Base-by-base conservation (phyloP, 2,797 vertebrate genomes). In the Diplodus puntazzo region DNA sequence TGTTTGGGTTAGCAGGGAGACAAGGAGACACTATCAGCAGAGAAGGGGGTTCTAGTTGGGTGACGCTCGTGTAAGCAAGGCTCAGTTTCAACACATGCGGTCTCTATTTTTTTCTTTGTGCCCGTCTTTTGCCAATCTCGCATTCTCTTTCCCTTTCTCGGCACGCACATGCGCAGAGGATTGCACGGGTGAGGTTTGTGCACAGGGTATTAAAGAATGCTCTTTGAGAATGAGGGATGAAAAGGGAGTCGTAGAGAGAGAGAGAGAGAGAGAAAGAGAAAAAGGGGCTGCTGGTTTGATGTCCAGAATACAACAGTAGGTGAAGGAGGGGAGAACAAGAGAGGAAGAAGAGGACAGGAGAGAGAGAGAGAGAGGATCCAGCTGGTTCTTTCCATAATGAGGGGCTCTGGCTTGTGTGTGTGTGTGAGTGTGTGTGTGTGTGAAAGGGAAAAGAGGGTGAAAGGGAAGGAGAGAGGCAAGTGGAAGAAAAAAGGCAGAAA, bases 351-450 rank as follows among this genome's bases (percentile, higher is more conserved):
- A 82, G 78, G 70, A 60, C 69, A 64, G 73, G 61, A 81, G 48
- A 65, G 48, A 65, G 68, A 78, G 76, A 81, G 48, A 65, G 63
- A 74, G 68, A 78, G 76, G 79, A 81, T 84, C 82, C 91, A 89
- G 92, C 88, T 92, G 89, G 62, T 87, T 91, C 73, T 69, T 79
- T 86, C 89, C 80, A 86, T 91, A 92, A 92, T 88, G 82, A 92
- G 86, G 69, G 73, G 73, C 63, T 73, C 77, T 69, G 6, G 45
- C 75, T 84, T 87, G 57, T 71, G 80, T 17, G 43, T 79, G 58
- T 78, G 66, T 65, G 58, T 74, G 10, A 14, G 63, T 72, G 52
- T 46, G 66, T 72, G 52, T 46, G 71, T 71, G 53, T 57, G 1
- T 39, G 43, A 16, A 21, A 49, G 45, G 49, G 39, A 57, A 42